These are phyloP conservation scores for Calonectris borealis DNA, from an alignment of 2,113 vertebrate genomes.

Conservation along the genomic window DNA sequence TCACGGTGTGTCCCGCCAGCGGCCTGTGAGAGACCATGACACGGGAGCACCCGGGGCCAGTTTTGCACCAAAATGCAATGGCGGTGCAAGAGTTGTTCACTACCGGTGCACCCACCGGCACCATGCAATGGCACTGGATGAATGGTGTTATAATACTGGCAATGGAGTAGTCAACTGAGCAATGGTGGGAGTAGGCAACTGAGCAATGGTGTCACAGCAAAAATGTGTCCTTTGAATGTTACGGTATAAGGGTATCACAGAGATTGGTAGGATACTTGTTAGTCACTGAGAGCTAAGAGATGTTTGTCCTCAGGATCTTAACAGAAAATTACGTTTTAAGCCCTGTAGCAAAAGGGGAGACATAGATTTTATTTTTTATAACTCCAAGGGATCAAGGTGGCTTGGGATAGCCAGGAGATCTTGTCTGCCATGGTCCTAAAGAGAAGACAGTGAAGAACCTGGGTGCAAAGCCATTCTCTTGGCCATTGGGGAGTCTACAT, in stretches of 20 bases:
- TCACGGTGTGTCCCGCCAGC: rapidly evolving
- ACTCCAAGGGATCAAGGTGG: background rate
- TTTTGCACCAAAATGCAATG: background rate
- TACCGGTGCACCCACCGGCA: background rate
- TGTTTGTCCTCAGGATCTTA: background rate
- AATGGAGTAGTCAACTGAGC: background rate
- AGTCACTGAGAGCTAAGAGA: background rate
- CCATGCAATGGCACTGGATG: background rate
- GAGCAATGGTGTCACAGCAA: background rate
- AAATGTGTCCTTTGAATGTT: background rate
- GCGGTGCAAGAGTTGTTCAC: background rate
- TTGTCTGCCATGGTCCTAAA: background rate
- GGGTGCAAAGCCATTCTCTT: background rate
- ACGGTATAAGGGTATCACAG: rapidly evolving
- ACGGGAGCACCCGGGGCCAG: background rate
- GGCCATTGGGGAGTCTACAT: background rate
- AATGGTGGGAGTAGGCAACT: background rate
- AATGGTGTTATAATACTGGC: rapidly evolving
- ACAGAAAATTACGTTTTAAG: background rate
- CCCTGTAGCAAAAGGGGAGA: background rate
- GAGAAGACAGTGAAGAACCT: background rate
- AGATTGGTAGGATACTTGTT: background rate
- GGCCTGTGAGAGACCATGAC: too few species aligned
- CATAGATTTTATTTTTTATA: background rate
- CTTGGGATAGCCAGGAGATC: background rate